Base-by-base conservation (phyloP, 2,888 invertebrate species). In the Eretmocerus hayati region DNA sequence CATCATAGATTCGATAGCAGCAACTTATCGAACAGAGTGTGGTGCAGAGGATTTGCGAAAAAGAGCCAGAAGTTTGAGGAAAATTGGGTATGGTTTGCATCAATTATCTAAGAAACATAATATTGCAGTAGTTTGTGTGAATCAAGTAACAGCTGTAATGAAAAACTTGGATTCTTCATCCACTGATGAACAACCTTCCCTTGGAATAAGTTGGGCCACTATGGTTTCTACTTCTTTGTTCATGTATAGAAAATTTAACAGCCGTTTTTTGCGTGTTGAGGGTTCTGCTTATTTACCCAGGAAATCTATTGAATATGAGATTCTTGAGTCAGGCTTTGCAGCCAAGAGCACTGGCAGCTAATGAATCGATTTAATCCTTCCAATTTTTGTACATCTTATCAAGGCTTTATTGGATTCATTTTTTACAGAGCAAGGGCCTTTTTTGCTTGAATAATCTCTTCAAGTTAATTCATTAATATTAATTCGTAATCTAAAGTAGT, bases 1-100 rank as follows among this genome's bases (percentile, higher is more conserved):
- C 47, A 67, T 88, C 9, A 75, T 88, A 16, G 87, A 88, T 66
- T 87, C 87, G 1, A 81, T 88, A 51, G 85, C 86, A 9, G 86
- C 83, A 2, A 71, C 83, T 26, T 87, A 83, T 67, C 74, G 84
- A 26, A 68, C 70, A 46, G 79, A 79, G 49, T 78, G 76, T 58
- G 75, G 76, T 38, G 72, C 75, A 43, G 70, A 73, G n/a, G 72
- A 76, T 45, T 66, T 73, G 43, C 64, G 67, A 33, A 69, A 74
- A 57, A 73, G 84, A 58, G 78, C 81, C 2, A 73, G 74, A 36
- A 77, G 79, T 52, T 74, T 85, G 59, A 72, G 79, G 48, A 68
- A 68, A 47, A 67, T 87, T 55, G 81, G 79, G 1, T 67, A 72
- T 32, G 69, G 72, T 38, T 66, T 88, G 35, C 77, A 80, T 41